Conservation (phyloP, 2,797 vertebrate genomes). For the Malurus leucopterus region DNA sequence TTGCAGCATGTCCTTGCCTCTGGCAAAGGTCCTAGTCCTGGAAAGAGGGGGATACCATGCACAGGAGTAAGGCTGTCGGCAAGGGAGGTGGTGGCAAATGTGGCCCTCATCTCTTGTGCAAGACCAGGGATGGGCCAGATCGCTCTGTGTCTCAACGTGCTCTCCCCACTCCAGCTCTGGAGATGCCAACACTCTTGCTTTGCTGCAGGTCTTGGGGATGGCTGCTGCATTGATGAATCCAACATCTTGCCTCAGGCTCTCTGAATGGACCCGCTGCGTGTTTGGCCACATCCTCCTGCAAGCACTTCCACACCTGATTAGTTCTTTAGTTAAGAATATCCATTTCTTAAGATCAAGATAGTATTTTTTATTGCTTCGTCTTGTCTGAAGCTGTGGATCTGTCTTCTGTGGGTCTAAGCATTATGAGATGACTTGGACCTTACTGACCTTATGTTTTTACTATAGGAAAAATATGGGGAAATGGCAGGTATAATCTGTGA, state of each 20-base stretch:
- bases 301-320: neutral
- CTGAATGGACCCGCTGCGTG: neutral
- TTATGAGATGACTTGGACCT: neutral
- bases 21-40: neutral
- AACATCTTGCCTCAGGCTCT: neutral
- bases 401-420: neutral
- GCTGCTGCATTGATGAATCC: neutral
- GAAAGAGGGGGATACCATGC: neutral
- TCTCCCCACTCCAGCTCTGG: neutral
- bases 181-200: neutral
- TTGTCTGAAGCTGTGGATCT: neutral
- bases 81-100: neutral
- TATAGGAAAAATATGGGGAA: neutral
- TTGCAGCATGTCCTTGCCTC: neutral
- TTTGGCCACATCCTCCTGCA: neutral
- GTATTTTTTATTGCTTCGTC: neutral
- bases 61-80: neutral
- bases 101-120: neutral
- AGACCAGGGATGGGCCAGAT: neutral
- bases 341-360: neutral
- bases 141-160: accelerated
- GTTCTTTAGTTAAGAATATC: neutral
- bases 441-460: neutral
- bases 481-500: neutral
- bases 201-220: neutral